These are phyloP conservation scores for Myrmophylax atrothorax DNA, from an alignment of 2,113 vertebrate genomes.

Conservation along the genomic window DNA sequence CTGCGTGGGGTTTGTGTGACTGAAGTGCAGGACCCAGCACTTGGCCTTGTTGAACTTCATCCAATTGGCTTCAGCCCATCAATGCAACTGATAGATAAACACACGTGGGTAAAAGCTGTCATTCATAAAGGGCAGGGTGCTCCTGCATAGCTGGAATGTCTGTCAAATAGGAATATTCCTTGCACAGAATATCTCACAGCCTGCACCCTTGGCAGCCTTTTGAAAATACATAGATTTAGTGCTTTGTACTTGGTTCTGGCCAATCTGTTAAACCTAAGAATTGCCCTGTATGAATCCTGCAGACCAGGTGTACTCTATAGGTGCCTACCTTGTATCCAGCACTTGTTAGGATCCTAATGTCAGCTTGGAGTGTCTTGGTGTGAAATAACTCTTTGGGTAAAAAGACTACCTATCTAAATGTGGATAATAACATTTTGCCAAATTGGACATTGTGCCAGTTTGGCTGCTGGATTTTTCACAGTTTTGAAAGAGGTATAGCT, in stretches of 20 bases:
- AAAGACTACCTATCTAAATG: not conserved
- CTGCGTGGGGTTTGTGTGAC: not conserved
- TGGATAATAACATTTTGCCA: not conserved
- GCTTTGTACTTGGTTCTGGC: not conserved
- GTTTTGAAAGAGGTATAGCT: not conserved
- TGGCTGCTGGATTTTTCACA: not conserved
- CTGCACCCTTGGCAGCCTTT: not conserved
- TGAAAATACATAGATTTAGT: not conserved
- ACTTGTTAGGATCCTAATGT: not conserved
- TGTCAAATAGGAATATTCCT: not conserved
- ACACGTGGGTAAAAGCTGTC: not conserved
- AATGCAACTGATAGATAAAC: not conserved
- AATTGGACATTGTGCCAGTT: not conserved
- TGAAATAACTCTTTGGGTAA: not conserved
- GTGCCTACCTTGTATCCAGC: not conserved
- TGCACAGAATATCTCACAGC: not conserved
- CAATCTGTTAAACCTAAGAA: not conserved
- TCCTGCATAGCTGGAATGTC: not conserved
- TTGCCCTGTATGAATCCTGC: not conserved
- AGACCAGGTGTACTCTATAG: not conserved
- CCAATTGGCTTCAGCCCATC: not conserved
- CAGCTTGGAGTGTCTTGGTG: not conserved
- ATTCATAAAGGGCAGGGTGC: not conserved
- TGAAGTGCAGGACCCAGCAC: not conserved
- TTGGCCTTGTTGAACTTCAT: not conserved